A percentile compares a stretch with the other conserved stretches of the same genome.
These are phyloP conservation scores for Xanthia icteritia DNA, from an alignment of 2,888 invertebrate genomes.

Conservation along the genomic window DNA sequence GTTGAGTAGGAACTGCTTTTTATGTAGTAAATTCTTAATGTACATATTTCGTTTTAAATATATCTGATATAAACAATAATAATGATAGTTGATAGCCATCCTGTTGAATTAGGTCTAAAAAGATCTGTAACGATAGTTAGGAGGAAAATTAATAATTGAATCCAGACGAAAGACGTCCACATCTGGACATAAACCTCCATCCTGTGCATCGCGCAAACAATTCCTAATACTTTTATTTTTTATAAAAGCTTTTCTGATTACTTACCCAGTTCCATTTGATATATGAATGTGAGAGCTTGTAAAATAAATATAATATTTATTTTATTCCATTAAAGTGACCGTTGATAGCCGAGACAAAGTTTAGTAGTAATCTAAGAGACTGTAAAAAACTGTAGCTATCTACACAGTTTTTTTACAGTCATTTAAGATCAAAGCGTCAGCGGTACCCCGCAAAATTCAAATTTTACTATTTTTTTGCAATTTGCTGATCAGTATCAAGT, in stretches of 20 bases:
- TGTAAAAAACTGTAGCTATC: too few relatives aligned
- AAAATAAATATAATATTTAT: conserved; percentile 81
- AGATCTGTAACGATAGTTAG: neutral
- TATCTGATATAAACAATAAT: neutral
- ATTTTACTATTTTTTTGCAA: neutral
- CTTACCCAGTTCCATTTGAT: conserved; percentile 96
- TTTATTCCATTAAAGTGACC: neutral
- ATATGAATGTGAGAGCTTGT: conserved; percentile 97
- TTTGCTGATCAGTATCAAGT: neutral
- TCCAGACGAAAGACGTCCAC: neutral
- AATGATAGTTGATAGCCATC: neutral
- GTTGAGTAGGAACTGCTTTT: neutral
- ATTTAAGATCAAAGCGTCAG: neutral
- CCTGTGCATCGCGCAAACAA: neutral
- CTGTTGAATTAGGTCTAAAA: neutral
- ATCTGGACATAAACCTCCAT: neutral
- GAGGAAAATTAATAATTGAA: neutral
- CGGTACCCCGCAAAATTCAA: neutral
- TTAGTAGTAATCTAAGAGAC: too few relatives aligned
- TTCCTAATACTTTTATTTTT: neutral
- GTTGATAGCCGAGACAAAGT: neutral
- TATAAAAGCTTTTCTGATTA: conserved; percentile 37
- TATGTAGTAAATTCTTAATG: neutral
- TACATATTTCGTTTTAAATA: neutral
- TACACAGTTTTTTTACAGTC: neutral